A percentile compares a stretch with the other conserved stretches of the same genome.
Conservation (phyloP, 37 sponge, comb jelly and placozoan genomes). For the Crambe crambe region DNA sequence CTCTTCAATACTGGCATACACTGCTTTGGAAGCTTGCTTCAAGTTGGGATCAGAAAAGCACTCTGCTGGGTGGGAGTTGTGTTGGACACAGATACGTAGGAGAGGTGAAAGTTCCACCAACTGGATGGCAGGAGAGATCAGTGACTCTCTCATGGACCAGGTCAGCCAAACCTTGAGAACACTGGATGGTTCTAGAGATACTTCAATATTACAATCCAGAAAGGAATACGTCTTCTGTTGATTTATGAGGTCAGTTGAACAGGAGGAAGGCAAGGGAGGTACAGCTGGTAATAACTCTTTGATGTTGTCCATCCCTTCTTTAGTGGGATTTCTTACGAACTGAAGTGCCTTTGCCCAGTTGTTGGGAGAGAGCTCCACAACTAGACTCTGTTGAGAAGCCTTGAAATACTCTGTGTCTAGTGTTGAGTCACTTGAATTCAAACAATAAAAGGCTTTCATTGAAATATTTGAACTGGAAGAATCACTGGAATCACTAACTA, state of each 20-base stretch:
- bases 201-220: not conserved
- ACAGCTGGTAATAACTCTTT: not conserved
- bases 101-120: constrained; percentile 49
- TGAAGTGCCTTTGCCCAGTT: constrained; percentile 21
- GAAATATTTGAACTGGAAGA: too few relatives aligned
- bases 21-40: constrained; percentile 32
- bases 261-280: not conserved
- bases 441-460: too few relatives aligned
- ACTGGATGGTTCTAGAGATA: constrained; percentile 2
- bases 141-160: constrained; percentile 15
- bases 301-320: constrained; percentile 10
- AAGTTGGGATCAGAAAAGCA: constrained; percentile 60
- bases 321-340: constrained; percentile 27
- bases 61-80: constrained; percentile 54
- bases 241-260: not conserved
- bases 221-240: not conserved
- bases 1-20: constrained; percentile 30
- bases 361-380: not conserved
- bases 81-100: constrained; percentile 61
- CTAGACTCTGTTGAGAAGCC: not conserved
- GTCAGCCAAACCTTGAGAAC: constrained; percentile 56
- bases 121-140: constrained; percentile 51
- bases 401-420: not conserved
- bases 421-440: not conserved
- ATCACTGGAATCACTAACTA: not conserved